Percentiles rank a stretch among this genome's conserved stretches.
Conservation (phyloP, 1,140 invertebrate species). For the Calephelis nemesis region DNA sequence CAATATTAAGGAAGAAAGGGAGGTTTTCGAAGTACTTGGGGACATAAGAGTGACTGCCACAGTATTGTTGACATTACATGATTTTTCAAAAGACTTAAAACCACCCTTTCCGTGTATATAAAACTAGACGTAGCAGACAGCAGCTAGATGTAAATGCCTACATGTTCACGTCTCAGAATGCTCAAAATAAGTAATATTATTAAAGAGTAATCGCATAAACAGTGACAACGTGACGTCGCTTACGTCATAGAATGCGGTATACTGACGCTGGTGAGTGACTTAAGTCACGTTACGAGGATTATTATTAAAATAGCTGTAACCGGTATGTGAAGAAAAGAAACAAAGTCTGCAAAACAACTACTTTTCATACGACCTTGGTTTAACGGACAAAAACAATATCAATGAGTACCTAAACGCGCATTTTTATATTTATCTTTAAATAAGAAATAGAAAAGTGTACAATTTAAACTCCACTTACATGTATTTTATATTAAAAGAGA, state of each 20-base stretch:
- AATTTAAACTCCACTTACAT: no score
- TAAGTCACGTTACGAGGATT: slow-evolving; percentile 14
- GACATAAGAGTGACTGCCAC: background rate
- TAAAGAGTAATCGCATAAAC: slow-evolving; percentile 16
- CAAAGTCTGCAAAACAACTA: background rate
- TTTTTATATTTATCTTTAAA: no score
- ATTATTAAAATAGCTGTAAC: slow-evolving; percentile 11
- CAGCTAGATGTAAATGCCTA: slow-evolving; percentile 13
- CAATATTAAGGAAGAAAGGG: background rate
- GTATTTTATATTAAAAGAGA: no score
- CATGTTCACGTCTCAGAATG: slow-evolving; percentile 2
- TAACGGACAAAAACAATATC: no score
- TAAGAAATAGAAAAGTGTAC: no score
- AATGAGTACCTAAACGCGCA: no score
- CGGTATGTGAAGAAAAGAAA: background rate
- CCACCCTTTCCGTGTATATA: background rate
- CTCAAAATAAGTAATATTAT: slow-evolving; percentile 5
- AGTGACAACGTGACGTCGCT: background rate
- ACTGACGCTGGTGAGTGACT: background rate
- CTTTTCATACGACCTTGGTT: no score
- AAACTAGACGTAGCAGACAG: slow-evolving; percentile 1
- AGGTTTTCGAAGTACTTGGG: background rate
- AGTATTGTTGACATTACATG: no score
- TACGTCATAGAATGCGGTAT: slow-evolving; percentile 10
- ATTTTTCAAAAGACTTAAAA: background rate